Conservation (phyloP, 1,140 invertebrate genomes). For the Cherax destructor region DNA sequence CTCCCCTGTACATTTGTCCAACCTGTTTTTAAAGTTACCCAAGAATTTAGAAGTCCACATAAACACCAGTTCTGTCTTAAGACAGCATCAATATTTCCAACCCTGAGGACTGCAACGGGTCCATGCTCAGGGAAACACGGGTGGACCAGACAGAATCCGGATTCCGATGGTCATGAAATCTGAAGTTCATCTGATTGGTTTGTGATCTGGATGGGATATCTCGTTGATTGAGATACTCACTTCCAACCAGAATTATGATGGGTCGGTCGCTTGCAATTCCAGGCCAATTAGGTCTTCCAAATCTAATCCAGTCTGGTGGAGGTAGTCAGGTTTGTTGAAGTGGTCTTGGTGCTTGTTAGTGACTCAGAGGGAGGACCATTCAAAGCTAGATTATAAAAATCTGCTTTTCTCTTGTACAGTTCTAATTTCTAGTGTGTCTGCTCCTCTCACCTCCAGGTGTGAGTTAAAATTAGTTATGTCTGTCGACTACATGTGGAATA, state of each 20-base stretch:
- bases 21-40: too few relatives aligned
- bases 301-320: not conserved
- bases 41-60: too few relatives aligned
- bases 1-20: too few relatives aligned
- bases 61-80: too few relatives aligned
- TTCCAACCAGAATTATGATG: not conserved
- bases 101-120: too few relatives aligned
- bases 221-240: conserved; percentile 3
- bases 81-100: too few relatives aligned
- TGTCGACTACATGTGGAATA: too few relatives aligned
- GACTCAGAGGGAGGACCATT: not conserved
- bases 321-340: not conserved
- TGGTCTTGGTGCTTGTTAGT: not conserved
- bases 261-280: not conserved
- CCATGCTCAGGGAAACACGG: too few relatives aligned
- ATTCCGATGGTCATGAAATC: not conserved
- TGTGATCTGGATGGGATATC: not conserved
- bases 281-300: not conserved
- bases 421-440: too few relatives aligned
- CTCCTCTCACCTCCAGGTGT: too few relatives aligned
- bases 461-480: too few relatives aligned
- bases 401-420: too few relatives aligned
- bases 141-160: not conserved
- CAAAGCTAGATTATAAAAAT: not conserved
- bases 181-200: not conserved